phyloP scores from a whole-genome alignment of 2,113 vertebrate species.

The Brevimyrus niger region DNA sequence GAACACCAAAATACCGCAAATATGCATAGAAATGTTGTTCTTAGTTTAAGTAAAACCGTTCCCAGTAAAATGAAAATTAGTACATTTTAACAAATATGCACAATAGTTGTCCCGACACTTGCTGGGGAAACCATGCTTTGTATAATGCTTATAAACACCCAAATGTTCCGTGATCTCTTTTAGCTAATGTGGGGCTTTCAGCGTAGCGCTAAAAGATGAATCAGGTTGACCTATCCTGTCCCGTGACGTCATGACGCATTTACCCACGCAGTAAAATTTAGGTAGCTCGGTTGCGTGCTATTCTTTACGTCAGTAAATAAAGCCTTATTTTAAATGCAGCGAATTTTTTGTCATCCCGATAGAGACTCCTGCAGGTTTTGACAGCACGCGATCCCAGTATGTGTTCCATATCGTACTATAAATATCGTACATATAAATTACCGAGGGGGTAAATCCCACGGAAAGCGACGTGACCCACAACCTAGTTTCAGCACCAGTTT shows the following conservation, averaged over 20 bases:
- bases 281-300: constrained; percentile 6
- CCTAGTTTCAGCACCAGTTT: constrained; percentile 25
- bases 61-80: neutral
- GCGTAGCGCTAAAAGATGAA: constrained; percentile 21
- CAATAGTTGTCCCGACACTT: neutral
- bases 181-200: constrained; percentile 5
- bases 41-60: neutral
- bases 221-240: constrained; percentile 34
- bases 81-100: neutral
- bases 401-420: neutral
- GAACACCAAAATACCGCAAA: neutral
- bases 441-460: constrained; percentile 40
- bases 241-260: constrained; percentile 42
- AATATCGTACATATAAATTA: neutral
- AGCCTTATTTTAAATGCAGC: constrained; percentile 35
- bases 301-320: constrained; percentile 18
- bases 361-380: neutral
- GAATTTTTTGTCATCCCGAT: neutral
- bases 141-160: neutral
- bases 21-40: neutral
- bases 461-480: constrained; percentile 41
- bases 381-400: neutral
- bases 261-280: constrained; percentile 38
- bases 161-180: neutral
- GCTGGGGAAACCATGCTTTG: neutral